Evolutionary conservation across 2,888 invertebrate genomes (phyloP).

Genomic region (Eristalis tenax): DNA sequence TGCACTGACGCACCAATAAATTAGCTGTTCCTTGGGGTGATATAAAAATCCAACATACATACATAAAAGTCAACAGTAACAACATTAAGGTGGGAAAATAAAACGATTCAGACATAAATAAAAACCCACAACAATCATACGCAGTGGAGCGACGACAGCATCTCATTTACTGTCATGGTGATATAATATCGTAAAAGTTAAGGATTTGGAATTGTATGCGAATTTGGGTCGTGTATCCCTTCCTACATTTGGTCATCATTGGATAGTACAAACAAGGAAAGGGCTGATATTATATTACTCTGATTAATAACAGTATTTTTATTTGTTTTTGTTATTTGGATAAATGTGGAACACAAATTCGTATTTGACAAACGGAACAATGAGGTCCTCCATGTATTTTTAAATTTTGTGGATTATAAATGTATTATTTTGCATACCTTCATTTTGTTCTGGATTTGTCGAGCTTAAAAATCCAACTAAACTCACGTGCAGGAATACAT

Average conservation of each 20-base stretch:
- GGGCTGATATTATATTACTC: constrained; percentile 58
- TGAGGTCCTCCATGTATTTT: neutral
- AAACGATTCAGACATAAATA: constrained; percentile 68
- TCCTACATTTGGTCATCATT: constrained; percentile 63
- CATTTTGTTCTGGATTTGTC: too few relatives aligned
- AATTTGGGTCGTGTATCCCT: constrained; percentile 42
- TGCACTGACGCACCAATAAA: constrained; percentile 63
- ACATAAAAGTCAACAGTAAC: constrained; percentile 70
- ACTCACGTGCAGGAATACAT: too few relatives aligned
- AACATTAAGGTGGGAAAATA: constrained; percentile 70
- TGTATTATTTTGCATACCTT: too few relatives aligned
- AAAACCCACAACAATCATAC: constrained; percentile 66
- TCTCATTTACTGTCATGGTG: constrained; percentile 65
- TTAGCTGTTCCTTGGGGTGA: constrained; percentile 60
- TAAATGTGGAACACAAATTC: neutral
- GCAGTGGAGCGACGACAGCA: constrained; percentile 56
- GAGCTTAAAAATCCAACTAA: too few relatives aligned
- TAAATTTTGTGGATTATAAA: neutral
- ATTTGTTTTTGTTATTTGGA: neutral
- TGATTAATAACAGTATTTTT: constrained; percentile 55
- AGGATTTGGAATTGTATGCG: constrained; percentile 58
- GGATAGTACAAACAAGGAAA: constrained; percentile 57
- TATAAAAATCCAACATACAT: constrained; percentile 61
- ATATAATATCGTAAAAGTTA: constrained; percentile 63
- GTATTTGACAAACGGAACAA: neutral